Percentiles rank a stretch among this genome's conserved stretches.
phyloP scores from a whole-genome alignment of 2,888 invertebrate species.

The Drosophila paucipuncta region DNA sequence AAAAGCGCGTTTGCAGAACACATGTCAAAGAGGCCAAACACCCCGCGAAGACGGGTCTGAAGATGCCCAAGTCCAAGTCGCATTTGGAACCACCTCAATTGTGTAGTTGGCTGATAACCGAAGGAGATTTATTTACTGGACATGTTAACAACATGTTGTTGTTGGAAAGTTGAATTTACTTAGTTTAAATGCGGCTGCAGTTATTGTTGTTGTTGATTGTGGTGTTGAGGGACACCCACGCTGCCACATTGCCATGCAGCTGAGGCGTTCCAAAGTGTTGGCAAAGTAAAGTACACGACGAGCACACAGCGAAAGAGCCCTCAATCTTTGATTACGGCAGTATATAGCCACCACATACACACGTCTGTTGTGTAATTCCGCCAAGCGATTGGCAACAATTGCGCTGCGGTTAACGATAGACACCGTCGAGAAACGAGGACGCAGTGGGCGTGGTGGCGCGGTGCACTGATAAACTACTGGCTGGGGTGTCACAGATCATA shows the following conservation, averaged over 20 bases:
- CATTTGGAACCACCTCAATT: constrained; percentile 41
- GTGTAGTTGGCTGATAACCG: constrained; percentile 42
- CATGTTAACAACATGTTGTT: constrained; percentile 11
- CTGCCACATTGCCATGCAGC: constrained; percentile 31
- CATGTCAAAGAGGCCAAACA: constrained; percentile 15
- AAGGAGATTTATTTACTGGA: constrained; percentile 34
- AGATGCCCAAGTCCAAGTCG: neutral
- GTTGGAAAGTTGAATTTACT: constrained; percentile 54
- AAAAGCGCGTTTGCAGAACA: constrained; percentile 1
- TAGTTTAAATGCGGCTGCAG: neutral
- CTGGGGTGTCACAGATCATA: constrained; percentile 60
- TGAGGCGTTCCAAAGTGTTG: constrained; percentile 17
- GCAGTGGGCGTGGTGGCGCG: constrained; percentile 18
- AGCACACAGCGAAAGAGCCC: constrained; percentile 46
- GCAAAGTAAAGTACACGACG: constrained; percentile 17
- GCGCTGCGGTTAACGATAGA: constrained; percentile 59
- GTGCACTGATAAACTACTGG: constrained; percentile 7
- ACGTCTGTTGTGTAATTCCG: constrained; percentile 67
- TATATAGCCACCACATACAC: constrained; percentile 53
- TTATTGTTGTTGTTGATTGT: constrained; percentile 4
- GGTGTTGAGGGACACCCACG: constrained; percentile 52
- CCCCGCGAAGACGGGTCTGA: neutral
- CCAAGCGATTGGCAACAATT: constrained; percentile 69
- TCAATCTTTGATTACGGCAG: constrained; percentile 76
- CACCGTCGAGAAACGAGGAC: constrained; percentile 23